phyloP scores from a whole-genome alignment of 2,888 invertebrate genomes.

The Erebia ligea region DNA sequence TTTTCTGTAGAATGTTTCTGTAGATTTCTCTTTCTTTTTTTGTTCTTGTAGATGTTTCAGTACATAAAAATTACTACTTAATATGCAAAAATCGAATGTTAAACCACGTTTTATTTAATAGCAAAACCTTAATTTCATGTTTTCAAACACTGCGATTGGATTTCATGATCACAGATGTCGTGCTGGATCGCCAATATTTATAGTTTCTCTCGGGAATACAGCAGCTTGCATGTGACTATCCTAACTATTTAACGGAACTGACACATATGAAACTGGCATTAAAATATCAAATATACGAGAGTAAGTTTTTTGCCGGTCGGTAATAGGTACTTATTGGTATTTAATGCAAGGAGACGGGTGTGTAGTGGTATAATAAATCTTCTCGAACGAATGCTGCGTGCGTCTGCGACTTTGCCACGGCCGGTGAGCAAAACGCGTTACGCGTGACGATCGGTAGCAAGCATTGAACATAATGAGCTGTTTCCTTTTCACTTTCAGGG shows the following conservation, averaged over 20 bases:
- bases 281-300: conserved; percentile 68
- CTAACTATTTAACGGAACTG: conserved; percentile 77
- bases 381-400: conserved; percentile 38
- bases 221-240: conserved; percentile 73
- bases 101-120: background rate
- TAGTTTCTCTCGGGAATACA: conserved; percentile 62
- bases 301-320: conserved; percentile 40
- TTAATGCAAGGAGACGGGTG: conserved; percentile 45
- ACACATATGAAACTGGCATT: conserved; percentile 74
- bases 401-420: conserved; percentile 8
- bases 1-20: too few species aligned
- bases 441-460: conserved; percentile 51
- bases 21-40: too few species aligned
- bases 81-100: too few species aligned
- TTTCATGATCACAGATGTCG: conserved; percentile 32
- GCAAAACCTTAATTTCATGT: background rate
- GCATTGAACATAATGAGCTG: conserved; percentile 53
- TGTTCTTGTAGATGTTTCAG: too few species aligned
- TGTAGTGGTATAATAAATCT: conserved; percentile 51
- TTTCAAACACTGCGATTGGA: conserved; percentile 22
- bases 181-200: conserved; percentile 51
- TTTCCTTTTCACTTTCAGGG: conserved; percentile 75
- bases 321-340: conserved; percentile 39
- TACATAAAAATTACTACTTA: too few species aligned
- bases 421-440: conserved; percentile 45